Conservation (phyloP, 2,888 invertebrate genomes). For the Deilephila porcellus region DNA sequence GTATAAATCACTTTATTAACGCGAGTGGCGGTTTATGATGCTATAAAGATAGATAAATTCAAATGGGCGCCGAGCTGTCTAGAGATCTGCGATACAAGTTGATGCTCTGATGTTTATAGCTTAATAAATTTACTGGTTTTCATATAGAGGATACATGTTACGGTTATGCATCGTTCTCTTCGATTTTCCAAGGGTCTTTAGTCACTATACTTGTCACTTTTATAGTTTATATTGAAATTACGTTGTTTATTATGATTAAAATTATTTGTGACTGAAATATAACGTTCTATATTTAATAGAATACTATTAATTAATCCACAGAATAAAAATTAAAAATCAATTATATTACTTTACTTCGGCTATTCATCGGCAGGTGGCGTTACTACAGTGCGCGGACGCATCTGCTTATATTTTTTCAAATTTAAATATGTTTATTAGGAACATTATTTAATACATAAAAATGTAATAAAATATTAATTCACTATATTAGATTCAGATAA, state of each 20-base stretch:
- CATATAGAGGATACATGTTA: conserved; percentile 32
- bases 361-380: conserved; percentile 68
- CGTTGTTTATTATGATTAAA: too few relatives aligned
- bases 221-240: neutral
- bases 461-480: neutral
- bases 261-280: too few relatives aligned
- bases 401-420: conserved; percentile 2
- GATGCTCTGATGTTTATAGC: conserved; percentile 43
- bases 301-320: too few relatives aligned
- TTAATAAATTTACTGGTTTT: conserved; percentile 45
- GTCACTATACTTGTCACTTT: neutral
- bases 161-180: conserved; percentile 40
- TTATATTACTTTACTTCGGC: conserved; percentile 40
- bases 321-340: neutral
- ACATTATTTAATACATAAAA: neutral
- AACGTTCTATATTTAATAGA: too few relatives aligned
- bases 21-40: conserved; percentile 71
- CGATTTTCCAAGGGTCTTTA: conserved; percentile 38
- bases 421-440: neutral
- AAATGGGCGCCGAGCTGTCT: conserved; percentile 64
- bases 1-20: conserved; percentile 79
- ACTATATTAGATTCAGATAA: neutral
- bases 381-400: conserved; percentile 26
- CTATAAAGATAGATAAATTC: conserved; percentile 68
- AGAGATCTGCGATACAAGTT: conserved; percentile 52